Evolutionary conservation across 2,888 invertebrate genomes (phyloP).

Genomic region (Pachydiplax longipennis): DNA sequence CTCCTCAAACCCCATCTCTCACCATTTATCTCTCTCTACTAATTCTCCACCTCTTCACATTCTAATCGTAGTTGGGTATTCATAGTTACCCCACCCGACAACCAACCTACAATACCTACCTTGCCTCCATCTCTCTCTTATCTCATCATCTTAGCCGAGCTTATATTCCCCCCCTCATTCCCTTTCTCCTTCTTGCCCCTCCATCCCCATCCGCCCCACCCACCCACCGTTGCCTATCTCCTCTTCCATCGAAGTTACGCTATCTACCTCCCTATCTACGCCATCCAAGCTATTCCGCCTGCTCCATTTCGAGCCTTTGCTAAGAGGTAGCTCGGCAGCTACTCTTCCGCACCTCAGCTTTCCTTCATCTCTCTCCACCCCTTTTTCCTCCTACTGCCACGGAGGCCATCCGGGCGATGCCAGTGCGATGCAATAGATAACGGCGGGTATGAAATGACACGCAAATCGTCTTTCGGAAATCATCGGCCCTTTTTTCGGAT

Average conservation of each 20-base stretch:
- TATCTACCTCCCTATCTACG: slow-evolving; percentile 17
- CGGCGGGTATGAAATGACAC: not conserved
- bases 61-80: not conserved
- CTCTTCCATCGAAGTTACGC: slow-evolving; percentile 7
- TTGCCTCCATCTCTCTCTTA: slow-evolving; percentile 3
- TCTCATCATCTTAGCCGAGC: slow-evolving; percentile 4
- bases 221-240: not conserved
- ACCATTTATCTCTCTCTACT: not conserved
- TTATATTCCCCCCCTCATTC: not conserved
- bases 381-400: not conserved
- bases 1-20: not conserved
- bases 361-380: not conserved
- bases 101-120: slow-evolving; percentile 1
- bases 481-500: not conserved
- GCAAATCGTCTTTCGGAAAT: not conserved
- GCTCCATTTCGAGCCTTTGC: not conserved
- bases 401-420: not conserved
- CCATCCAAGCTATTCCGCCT: not conserved
- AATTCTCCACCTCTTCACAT: not conserved
- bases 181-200: not conserved
- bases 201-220: not conserved
- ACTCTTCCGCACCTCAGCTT: not conserved
- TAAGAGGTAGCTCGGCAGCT: not conserved
- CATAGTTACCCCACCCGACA: not conserved
- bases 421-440: not conserved